Percentiles rank a stretch among this genome's conserved stretches.
These are phyloP conservation scores for Eugnorisma glareosa DNA, from an alignment of 2,888 invertebrate genomes.

Conservation along the genomic window DNA sequence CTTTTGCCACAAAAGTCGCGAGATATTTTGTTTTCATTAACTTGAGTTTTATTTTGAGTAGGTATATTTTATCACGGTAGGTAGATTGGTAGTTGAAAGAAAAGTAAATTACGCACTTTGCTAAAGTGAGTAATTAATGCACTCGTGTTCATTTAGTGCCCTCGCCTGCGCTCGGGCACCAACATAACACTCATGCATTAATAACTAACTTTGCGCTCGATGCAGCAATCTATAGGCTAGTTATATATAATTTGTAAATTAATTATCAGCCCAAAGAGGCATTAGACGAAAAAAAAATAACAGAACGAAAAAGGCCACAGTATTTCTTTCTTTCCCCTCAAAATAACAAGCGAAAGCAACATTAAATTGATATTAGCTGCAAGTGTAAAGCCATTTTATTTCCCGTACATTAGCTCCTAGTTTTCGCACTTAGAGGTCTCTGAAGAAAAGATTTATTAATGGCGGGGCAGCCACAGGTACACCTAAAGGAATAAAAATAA, in stretches of 20 bases:
- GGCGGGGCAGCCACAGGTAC: conserved; percentile 76
- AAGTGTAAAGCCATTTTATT: conserved; percentile 72
- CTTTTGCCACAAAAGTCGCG: too few species aligned
- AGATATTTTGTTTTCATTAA: too few species aligned
- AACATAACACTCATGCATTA: too few species aligned
- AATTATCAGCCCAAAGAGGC: not conserved
- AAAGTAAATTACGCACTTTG: too few species aligned
- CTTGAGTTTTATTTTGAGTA: too few species aligned
- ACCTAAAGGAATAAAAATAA: conserved; percentile 80
- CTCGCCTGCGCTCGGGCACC: too few species aligned
- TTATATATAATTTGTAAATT: not conserved
- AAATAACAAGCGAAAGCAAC: conserved; percentile 36
- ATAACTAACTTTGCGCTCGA: too few species aligned
- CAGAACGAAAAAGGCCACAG: not conserved
- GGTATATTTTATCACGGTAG: too few species aligned
- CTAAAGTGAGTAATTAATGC: too few species aligned
- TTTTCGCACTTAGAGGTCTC: conserved; percentile 81
- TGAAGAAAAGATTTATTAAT: conserved; percentile 80
- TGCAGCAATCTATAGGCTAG: too few species aligned
- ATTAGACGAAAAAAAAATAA: not conserved
- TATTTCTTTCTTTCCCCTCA: conserved; percentile 27
- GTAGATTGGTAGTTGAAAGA: too few species aligned
- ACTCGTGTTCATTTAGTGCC: too few species aligned
- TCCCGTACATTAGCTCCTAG: conserved; percentile 78
- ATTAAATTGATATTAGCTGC: conserved; percentile 64